Conservation (phyloP, 92 coral and sea anemone species). For the Hydrozoanthus gracilis region DNA sequence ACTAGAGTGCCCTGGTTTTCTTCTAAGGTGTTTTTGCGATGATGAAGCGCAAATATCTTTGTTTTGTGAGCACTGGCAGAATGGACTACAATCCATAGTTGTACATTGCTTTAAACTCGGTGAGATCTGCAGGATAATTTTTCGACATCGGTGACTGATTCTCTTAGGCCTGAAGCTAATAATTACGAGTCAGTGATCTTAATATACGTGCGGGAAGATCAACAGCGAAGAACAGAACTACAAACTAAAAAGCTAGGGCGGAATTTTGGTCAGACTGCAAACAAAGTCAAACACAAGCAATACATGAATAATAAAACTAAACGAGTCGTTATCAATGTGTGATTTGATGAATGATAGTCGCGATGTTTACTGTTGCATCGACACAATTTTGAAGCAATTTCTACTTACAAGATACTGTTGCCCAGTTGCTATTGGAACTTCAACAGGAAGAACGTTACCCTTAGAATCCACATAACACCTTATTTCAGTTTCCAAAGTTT, state of each 20-base stretch:
- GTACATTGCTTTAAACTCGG: background rate
- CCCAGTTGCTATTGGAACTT: constrained; percentile 14
- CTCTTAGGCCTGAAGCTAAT: background rate
- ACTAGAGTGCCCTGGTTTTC: background rate
- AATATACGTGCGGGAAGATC: no score
- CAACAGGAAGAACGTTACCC: constrained; percentile 28
- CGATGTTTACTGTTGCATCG: constrained; percentile 25
- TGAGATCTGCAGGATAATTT: background rate
- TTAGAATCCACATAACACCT: constrained; percentile 31
- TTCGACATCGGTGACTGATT: background rate
- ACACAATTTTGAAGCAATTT: background rate
- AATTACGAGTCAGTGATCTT: no score
- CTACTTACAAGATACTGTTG: constrained; percentile 18
- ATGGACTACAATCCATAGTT: background rate
- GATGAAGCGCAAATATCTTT: background rate
- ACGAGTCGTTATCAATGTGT: background rate
- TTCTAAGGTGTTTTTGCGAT: background rate
- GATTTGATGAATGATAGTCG: background rate
- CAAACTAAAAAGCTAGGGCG: no score
- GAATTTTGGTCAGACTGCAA: no score
- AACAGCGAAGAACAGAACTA: no score
- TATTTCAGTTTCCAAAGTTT: constrained; percentile 10
- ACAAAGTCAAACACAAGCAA: no score
- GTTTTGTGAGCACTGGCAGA: background rate
- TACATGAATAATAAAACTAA: no score